Evolutionary conservation across 2,113 vertebrate species (phyloP), one percentile per base, ranked within the genome.

Genomic region (Mirza zaza): DNA sequence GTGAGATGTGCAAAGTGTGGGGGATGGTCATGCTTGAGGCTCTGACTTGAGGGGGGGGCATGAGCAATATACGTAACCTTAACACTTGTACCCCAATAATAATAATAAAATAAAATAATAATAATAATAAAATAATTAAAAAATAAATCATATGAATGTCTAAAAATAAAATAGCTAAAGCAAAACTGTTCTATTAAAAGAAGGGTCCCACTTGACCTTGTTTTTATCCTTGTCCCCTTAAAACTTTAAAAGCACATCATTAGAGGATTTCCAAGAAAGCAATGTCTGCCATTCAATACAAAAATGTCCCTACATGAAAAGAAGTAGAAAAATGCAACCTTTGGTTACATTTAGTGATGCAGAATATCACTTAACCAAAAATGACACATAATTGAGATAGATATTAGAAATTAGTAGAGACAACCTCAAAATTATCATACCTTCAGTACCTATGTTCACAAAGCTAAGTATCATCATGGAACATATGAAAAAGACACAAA

Each of bases 131-230:
- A 45, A 45, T 45, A 45, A 45, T 45, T 45, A 8, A 45, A 45
- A 45, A 45, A 45, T 70, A 75, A 57, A 21, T 68, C 39, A 23
- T 23, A 63, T 73, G 20, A 63, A 84, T 90, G 25, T 83, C 23
- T 32, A 87, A 76, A 77, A 73, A 87, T 2, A 87, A 95, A 68
- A 84, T 21, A 90, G 8, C 17, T 67, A 70, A 94, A 95, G n/a
- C 25, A 76, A 85, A 82, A 5, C 4, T 84, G 39, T 12, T 59
- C 7, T 82, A 39, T 76, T 71, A 89, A 79, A 55, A 68, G 20
- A 73, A 15, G 8, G 21, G 15, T 68, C 36, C 1, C 6, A 29
- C 17, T 50, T 17, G 2, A 34, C 15, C 52, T 82, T 76, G 36
- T 29, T 29, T 86, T 63, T 82, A 27, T 0, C 10, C 11, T 73